Evolutionary conservation across 2,888 invertebrate genomes (phyloP).

Genomic region (Drosophila testacea): DNA sequence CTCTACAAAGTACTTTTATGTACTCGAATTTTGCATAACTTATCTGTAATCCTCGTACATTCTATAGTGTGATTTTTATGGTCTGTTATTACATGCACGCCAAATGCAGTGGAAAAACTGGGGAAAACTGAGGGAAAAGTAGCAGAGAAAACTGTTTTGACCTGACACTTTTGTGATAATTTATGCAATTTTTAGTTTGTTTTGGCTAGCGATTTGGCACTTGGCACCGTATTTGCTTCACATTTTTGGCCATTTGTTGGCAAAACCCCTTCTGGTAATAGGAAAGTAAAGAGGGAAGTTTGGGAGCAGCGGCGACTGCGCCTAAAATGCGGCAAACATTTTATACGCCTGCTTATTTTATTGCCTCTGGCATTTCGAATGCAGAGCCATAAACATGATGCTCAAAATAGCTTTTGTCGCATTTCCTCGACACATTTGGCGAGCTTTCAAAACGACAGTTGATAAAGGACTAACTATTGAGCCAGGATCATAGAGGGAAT

Average conservation of each 20-base stretch:
- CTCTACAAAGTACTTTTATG: conserved; percentile 9
- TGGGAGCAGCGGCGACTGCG: conserved; percentile 34
- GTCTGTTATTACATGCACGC: conserved; percentile 53
- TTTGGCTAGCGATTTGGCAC: conserved; percentile 42
- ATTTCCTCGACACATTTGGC: conserved; percentile 69
- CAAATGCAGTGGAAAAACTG: conserved; percentile 67
- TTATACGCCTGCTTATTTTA: conserved; percentile 57
- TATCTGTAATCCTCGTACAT: conserved; percentile 19
- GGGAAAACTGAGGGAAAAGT: conserved; percentile 2
- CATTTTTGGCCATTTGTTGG: conserved; percentile 1
- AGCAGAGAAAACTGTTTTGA: conserved; percentile 17
- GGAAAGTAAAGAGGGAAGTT: no score
- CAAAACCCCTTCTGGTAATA: background rate
- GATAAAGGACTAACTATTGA: conserved; percentile 13
- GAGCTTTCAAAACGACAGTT: conserved; percentile 45
- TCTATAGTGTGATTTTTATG: conserved; percentile 60
- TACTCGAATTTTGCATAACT: conserved; percentile 52
- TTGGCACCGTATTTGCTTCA: conserved; percentile 48
- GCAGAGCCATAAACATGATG: conserved; percentile 63
- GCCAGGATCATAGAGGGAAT: background rate
- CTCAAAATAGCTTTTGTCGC: conserved; percentile 62
- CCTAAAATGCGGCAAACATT: conserved; percentile 71
- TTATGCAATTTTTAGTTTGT: conserved; percentile 67
- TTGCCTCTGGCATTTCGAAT: conserved; percentile 49
- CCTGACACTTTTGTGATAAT: conserved; percentile 58